Percentiles rank a stretch among this genome's conserved stretches.
phyloP scores from a whole-genome alignment of 2,888 invertebrate genomes.

The Meteorus cinctellus region DNA sequence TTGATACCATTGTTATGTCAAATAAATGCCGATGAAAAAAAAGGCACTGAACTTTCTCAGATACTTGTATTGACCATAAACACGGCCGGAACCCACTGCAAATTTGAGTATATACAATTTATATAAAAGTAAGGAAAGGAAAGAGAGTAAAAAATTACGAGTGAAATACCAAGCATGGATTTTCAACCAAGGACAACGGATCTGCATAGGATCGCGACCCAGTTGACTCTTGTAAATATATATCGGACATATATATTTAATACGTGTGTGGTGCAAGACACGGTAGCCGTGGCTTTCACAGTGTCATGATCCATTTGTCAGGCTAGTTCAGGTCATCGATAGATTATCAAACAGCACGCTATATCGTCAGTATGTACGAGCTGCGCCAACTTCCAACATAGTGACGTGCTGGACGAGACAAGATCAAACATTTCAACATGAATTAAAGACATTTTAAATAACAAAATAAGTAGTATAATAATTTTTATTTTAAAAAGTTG shows the following conservation, averaged over 20 bases:
- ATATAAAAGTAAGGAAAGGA: conserved; percentile 32
- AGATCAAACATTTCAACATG: conserved; percentile 29
- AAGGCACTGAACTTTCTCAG: conserved; percentile 26
- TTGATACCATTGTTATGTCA: background rate
- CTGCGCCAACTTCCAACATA: conserved; percentile 3
- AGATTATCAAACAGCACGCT: conserved; percentile 28
- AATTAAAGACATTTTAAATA: conserved; percentile 18
- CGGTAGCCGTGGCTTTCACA: conserved; percentile 54
- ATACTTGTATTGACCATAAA: background rate
- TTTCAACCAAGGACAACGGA: conserved; percentile 41
- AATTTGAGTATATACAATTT: conserved; percentile 10
- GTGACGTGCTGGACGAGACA: conserved; percentile 1
- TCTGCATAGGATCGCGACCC: conserved; percentile 46
- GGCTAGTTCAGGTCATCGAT: conserved; percentile 35
- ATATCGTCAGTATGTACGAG: conserved; percentile 8
- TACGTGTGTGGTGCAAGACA: conserved; percentile 44
- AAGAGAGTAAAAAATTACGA: conserved; percentile 40
- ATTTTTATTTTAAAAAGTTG: background rate
- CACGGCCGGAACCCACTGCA: conserved; percentile 32
- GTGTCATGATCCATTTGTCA: conserved; percentile 60
- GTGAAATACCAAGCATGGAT: conserved; percentile 14
- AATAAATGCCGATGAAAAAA: conserved; percentile 39
- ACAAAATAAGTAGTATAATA: background rate
- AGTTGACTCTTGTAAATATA: conserved; percentile 37
- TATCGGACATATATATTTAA: background rate